A percentile compares a stretch with the other conserved stretches of the same genome.
These are phyloP conservation scores for Galeopsomyia nigrocyanea DNA, from an alignment of 2,888 invertebrate species.

Conservation along the genomic window DNA sequence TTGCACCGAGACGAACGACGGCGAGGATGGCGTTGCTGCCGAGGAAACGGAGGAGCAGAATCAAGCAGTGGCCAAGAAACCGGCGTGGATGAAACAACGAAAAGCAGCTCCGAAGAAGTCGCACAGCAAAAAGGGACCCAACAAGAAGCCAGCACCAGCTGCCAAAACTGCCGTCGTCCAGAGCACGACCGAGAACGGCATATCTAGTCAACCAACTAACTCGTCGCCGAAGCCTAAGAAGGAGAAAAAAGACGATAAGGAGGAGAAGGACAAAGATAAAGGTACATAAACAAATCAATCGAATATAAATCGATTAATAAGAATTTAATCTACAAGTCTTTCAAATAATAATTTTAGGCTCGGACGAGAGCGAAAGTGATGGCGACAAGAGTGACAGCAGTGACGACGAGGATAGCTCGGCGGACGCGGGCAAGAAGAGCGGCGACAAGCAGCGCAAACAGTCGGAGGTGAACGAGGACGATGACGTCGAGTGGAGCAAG, in stretches of 20 bases:
- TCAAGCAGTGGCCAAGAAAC: slow-evolving; percentile 76
- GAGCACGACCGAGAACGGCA: slow-evolving; percentile 40
- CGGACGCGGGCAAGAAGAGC: slow-evolving; percentile 62
- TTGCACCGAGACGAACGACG: slow-evolving; percentile 40
- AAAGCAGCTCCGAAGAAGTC: slow-evolving; percentile 76
- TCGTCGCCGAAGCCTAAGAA: slow-evolving; percentile 58
- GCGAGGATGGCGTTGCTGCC: slow-evolving; percentile 70
- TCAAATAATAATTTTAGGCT: slow-evolving; percentile 48
- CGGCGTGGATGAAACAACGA: slow-evolving; percentile 87
- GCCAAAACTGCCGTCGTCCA: slow-evolving; percentile 30
- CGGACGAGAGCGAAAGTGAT: slow-evolving; percentile 66
- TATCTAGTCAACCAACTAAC: slow-evolving; percentile 43
- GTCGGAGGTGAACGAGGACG: slow-evolving; percentile 75
- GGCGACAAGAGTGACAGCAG: slow-evolving; percentile 69
- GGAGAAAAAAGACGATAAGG: slow-evolving; percentile 58
- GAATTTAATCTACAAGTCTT: too few species aligned
- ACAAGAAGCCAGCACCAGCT: slow-evolving; percentile 56
- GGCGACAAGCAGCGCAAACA: slow-evolving; percentile 2
- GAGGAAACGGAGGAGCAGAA: slow-evolving; percentile 70
- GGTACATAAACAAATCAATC: not conserved
- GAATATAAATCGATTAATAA: too few species aligned
- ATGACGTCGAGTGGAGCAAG: slow-evolving; percentile 93
- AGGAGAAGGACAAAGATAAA: slow-evolving; percentile 50
- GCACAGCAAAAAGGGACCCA: slow-evolving; percentile 72
- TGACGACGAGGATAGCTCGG: slow-evolving; percentile 69